A percentile compares a stretch with the other conserved stretches of the same genome.
Evolutionary conservation across 1,140 invertebrate genomes (phyloP).

Genomic region (Aphidius gifuensis): DNA sequence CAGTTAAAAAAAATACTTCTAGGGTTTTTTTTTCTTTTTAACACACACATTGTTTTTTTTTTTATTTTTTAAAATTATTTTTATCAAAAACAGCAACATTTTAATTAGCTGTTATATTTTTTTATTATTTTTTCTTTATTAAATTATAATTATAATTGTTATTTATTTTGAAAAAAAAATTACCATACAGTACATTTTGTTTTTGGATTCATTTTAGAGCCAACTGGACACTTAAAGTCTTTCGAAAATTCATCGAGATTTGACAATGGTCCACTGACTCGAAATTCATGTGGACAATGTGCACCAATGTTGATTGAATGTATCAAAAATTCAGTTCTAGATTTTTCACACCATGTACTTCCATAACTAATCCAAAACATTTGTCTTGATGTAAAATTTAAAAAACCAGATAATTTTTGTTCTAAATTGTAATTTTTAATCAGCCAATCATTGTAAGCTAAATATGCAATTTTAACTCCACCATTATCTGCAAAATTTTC

Average conservation of each 20-base stretch:
- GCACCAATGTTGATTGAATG: slow-evolving; percentile 63
- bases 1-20: no score
- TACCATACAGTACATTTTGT: slow-evolving; percentile 88
- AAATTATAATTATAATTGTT: no score
- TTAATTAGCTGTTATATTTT: no score
- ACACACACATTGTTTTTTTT: no score
- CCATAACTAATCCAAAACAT: slow-evolving; percentile 31
- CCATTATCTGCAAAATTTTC: slow-evolving; percentile 92
- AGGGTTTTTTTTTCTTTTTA: no score
- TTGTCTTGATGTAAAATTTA: neutral
- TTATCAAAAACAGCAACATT: no score
- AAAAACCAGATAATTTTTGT: slow-evolving; percentile 56
- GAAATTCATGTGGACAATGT: slow-evolving; percentile 70
- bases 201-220: slow-evolving; percentile 77
- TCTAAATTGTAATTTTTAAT: slow-evolving; percentile 61
- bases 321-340: slow-evolving; percentile 65
- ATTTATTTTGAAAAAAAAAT: slow-evolving; percentile 19
- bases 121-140: no score
- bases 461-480: slow-evolving; percentile 82
- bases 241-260: slow-evolving; percentile 66
- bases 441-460: slow-evolving; percentile 73
- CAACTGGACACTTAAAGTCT: slow-evolving; percentile 72
- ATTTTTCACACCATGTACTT: slow-evolving; percentile 54
- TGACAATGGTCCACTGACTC: slow-evolving; percentile 1
- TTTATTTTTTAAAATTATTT: no score